A percentile compares a stretch with the other conserved stretches of the same genome.
Evolutionary conservation across 2,113 vertebrate genomes (phyloP).

Genomic region (Pygoscelis adeliae): DNA sequence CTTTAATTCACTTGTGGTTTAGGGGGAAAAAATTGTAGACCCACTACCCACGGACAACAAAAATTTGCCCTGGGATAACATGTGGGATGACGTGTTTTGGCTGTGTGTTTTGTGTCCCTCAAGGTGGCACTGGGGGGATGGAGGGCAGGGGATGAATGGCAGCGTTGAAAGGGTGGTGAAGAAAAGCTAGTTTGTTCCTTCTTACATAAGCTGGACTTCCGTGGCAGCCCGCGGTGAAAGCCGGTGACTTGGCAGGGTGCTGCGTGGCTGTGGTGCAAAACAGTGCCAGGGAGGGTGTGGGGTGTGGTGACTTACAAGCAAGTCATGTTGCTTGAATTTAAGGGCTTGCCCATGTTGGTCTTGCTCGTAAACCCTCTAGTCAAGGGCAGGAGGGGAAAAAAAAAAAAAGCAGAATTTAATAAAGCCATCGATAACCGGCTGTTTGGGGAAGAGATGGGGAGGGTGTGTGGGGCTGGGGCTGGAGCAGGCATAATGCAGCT

Average conservation of each 20-base stretch:
- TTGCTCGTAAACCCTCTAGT: neutral
- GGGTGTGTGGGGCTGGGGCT: neutral
- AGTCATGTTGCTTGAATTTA: neutral
- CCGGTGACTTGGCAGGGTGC: conserved; percentile 48
- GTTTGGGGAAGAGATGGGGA: neutral
- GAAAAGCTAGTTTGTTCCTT: conserved; percentile 58
- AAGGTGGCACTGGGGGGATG: conserved; percentile 40
- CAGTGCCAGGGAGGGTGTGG: conserved; percentile 11
- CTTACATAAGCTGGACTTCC: conserved; percentile 37
- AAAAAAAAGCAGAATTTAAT: neutral
- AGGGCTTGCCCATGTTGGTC: neutral
- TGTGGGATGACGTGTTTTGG: neutral
- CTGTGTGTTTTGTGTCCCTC: conserved; percentile 8
- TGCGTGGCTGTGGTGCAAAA: neutral
- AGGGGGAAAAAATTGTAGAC: neutral
- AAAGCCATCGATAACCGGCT: neutral
- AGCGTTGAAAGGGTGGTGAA: conserved; percentile 59
- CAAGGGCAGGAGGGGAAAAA: neutral
- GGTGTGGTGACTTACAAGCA: neutral
- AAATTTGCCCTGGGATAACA: neutral
- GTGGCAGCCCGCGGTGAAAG: neutral
- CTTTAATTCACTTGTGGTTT: neutral
- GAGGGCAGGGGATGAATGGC: conserved; percentile 51
- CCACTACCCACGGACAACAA: accelerated
- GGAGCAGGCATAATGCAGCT: neutral